phyloP scores from a whole-genome alignment of 92 coral and sea anemone species.

The Paragorgia papillata region DNA sequence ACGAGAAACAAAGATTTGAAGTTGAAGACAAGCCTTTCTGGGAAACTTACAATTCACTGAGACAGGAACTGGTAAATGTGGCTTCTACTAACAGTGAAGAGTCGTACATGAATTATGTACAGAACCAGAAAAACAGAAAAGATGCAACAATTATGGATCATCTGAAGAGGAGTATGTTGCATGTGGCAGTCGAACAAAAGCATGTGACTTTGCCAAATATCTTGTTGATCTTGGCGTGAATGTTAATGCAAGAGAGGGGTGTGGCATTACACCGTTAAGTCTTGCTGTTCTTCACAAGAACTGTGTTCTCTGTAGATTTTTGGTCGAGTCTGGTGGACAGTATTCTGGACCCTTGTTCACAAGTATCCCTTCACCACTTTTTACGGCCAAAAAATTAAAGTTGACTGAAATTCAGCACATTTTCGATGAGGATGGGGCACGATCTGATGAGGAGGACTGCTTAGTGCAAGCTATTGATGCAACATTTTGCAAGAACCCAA shows the following conservation, averaged over 20 bases:
- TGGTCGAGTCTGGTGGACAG: slow-evolving; percentile 45
- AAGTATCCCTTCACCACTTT: slow-evolving; percentile 34
- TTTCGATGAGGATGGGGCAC: slow-evolving; percentile 22
- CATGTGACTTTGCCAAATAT: slow-evolving; percentile 38
- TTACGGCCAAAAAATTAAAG: slow-evolving; percentile 32
- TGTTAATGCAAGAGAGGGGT: slow-evolving; percentile 49
- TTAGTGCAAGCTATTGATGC: slow-evolving; percentile 20
- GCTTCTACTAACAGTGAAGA: slow-evolving; percentile 45
- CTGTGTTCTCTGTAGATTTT: slow-evolving; percentile 21
- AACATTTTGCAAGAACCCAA: slow-evolving; percentile 9
- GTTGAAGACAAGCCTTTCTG: slow-evolving; percentile 49
- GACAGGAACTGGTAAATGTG: slow-evolving; percentile 13
- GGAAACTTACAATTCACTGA: slow-evolving; percentile 42
- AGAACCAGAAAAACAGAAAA: neutral
- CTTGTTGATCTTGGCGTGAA: slow-evolving; percentile 47
- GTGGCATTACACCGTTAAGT: slow-evolving; percentile 51
- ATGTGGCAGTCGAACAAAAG: slow-evolving; percentile 53
- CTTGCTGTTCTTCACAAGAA: slow-evolving; percentile 45
- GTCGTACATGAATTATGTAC: slow-evolving; percentile 31
- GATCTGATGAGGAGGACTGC: slow-evolving; percentile 46
- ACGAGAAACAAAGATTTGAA: slow-evolving; percentile 47
- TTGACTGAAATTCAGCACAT: neutral
- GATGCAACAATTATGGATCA: slow-evolving; percentile 32
- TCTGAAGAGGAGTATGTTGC: slow-evolving; percentile 40
- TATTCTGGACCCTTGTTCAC: slow-evolving; percentile 39